Conservation (phyloP, 2,113 vertebrate species). For the Thalassoma bifasciatum region DNA sequence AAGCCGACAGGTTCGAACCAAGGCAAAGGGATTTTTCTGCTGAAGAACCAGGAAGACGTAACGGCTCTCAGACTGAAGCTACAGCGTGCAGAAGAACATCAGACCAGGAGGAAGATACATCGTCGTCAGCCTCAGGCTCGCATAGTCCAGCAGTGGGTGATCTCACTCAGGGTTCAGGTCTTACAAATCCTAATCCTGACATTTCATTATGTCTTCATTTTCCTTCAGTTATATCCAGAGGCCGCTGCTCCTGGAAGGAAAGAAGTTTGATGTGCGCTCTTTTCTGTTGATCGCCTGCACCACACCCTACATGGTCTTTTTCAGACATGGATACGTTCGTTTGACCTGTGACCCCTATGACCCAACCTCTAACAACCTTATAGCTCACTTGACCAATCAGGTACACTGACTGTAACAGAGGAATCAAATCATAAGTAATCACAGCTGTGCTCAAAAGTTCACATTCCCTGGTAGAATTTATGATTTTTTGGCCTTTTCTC, state of each 20-base stretch:
- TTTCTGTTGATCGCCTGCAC: slow-evolving; percentile 89
- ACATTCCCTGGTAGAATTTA: too few relatives aligned
- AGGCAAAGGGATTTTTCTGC: slow-evolving; percentile 91
- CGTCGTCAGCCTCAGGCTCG: slow-evolving; percentile 74
- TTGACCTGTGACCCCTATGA: slow-evolving; percentile 87
- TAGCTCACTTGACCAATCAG: slow-evolving; percentile 89
- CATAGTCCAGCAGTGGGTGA: slow-evolving; percentile 87
- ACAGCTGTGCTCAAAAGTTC: too few relatives aligned
- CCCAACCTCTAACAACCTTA: slow-evolving; percentile 85
- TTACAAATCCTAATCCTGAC: not conserved
- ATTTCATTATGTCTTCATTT: not conserved
- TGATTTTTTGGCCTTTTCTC: too few relatives aligned
- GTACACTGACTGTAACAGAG: slow-evolving; percentile 72
- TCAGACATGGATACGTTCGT: slow-evolving; percentile 88
- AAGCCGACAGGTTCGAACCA: slow-evolving; percentile 89
- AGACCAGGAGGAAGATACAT: slow-evolving; percentile 39
- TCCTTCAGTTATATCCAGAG: slow-evolving; percentile 86
- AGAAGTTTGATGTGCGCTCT: slow-evolving; percentile 90
- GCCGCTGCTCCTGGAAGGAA: slow-evolving; percentile 88
- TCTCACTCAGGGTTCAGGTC: not conserved
- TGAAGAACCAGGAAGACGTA: slow-evolving; percentile 81
- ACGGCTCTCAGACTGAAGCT: slow-evolving; percentile 78
- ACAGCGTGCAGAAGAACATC: slow-evolving; percentile 60
- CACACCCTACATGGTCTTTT: slow-evolving; percentile 86
- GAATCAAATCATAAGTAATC: too few relatives aligned